phyloP scores from a whole-genome alignment of 2,113 vertebrate genomes.

The Eurystomus gularis region DNA sequence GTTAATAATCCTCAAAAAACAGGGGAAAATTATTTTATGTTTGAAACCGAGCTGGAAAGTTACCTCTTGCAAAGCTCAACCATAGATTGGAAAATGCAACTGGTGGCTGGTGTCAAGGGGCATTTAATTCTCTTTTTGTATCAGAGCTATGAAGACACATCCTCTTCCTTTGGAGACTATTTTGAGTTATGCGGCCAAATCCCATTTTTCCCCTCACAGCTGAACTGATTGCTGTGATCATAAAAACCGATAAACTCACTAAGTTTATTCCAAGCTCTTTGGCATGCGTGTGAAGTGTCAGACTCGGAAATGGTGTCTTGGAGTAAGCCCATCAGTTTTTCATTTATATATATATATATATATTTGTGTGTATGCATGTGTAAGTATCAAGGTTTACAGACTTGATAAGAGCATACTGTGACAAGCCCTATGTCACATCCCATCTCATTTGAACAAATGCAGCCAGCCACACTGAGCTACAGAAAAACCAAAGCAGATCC shows the following conservation, averaged over 20 bases:
- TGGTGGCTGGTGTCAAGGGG: not conserved
- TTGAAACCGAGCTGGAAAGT: not conserved
- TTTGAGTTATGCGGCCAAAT: not conserved
- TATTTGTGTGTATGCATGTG: not conserved
- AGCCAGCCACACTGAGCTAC: not conserved
- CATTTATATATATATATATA: not conserved
- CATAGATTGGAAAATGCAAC: not conserved
- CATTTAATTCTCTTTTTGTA: not conserved
- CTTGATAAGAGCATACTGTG: not conserved
- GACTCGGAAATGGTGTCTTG: not conserved
- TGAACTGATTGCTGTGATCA: not conserved
- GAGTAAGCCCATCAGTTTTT: not conserved
- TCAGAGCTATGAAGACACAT: not conserved
- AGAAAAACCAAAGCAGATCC: constrained; percentile 7
- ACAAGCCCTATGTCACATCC: constrained; percentile 21
- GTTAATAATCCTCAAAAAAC: not conserved
- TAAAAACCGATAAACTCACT: not conserved
- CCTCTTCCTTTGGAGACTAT: not conserved
- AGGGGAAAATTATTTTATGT: not conserved
- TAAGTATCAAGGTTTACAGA: not conserved
- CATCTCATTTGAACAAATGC: constrained; percentile 11
- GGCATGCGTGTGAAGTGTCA: not conserved
- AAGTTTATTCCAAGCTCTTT: not conserved
- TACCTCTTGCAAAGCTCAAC: not conserved
- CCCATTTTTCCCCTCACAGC: not conserved